These are phyloP conservation scores for Pterostichus niger DNA, from an alignment of 2,888 invertebrate genomes.

Conservation along the genomic window DNA sequence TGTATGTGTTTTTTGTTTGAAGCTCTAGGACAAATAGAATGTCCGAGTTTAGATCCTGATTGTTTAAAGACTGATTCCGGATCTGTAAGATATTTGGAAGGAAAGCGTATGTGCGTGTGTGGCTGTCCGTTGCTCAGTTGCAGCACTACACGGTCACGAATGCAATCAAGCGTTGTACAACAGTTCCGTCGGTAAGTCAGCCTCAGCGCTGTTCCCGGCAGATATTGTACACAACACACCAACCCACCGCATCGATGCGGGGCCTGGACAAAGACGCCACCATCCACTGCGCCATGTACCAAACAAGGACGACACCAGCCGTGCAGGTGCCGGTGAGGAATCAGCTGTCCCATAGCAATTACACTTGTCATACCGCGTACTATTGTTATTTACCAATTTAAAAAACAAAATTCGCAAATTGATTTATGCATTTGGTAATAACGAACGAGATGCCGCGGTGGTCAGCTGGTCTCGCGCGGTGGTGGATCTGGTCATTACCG, in stretches of 20 bases:
- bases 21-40: no score
- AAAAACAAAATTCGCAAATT: conserved; percentile 62
- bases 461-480: conserved; percentile 20
- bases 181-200: conserved; percentile 27
- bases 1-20: no score
- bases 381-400: conserved; percentile 64
- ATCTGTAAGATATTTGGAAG: neutral
- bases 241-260: conserved; percentile 56
- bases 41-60: no score
- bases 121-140: conserved; percentile 17
- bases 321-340: conserved; percentile 38
- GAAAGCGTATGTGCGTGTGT: conserved; percentile 2
- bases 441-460: conserved; percentile 9
- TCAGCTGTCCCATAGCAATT: conserved; percentile 66
- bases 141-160: conserved; percentile 33
- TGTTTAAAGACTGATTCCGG: conserved; percentile 12
- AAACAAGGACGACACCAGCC: neutral
- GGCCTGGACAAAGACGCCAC: conserved; percentile 26
- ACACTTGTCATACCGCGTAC: conserved; percentile 64
- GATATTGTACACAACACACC: conserved; percentile 51
- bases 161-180: conserved; percentile 43
- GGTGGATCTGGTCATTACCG: conserved; percentile 28
- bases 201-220: conserved; percentile 1
- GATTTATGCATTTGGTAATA: conserved; percentile 63
- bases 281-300: neutral